Percentiles rank a stretch among this genome's conserved stretches.
Evolutionary conservation across 2,888 invertebrate species (phyloP).

Genomic region (Chrysina gloriosa): DNA sequence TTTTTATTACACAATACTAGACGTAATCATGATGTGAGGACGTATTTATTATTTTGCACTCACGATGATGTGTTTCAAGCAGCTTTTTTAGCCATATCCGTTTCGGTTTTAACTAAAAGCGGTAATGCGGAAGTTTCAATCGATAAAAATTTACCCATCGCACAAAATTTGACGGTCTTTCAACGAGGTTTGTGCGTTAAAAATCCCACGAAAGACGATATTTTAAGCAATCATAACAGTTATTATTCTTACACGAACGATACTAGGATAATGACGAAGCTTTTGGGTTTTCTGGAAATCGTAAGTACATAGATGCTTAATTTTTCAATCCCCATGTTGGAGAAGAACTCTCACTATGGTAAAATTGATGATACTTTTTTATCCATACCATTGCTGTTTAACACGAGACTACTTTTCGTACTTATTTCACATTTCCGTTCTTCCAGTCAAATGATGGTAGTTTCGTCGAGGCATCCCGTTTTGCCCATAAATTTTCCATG

Average conservation of each 20-base stretch:
- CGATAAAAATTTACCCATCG: not conserved
- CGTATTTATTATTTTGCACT: no score
- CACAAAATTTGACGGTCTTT: conserved; percentile 17
- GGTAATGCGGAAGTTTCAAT: not conserved
- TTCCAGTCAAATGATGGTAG: conserved; percentile 17
- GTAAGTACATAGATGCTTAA: conserved; percentile 25
- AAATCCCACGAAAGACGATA: conserved; percentile 5
- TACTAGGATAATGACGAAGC: conserved; percentile 9
- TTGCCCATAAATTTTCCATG: conserved; percentile 22
- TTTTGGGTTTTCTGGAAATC: conserved; percentile 20
- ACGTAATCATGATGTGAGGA: no score
- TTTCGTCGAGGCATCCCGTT: conserved; percentile 16
- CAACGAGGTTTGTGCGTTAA: conserved; percentile 22
- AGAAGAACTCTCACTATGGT: no score
- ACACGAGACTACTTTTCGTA: not conserved
- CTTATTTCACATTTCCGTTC: not conserved
- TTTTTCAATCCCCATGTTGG: no score
- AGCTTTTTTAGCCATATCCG: not conserved
- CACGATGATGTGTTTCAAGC: not conserved
- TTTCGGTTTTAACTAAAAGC: not conserved
- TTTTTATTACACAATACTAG: no score
- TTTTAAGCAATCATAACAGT: conserved; percentile 16
- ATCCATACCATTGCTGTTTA: not conserved
- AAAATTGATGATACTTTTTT: no score
- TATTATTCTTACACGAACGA: conserved; percentile 9